Percentiles rank a stretch among this genome's conserved stretches.
Conservation (phyloP, 2,888 invertebrate genomes). For the Tetragonisca angustula region DNA sequence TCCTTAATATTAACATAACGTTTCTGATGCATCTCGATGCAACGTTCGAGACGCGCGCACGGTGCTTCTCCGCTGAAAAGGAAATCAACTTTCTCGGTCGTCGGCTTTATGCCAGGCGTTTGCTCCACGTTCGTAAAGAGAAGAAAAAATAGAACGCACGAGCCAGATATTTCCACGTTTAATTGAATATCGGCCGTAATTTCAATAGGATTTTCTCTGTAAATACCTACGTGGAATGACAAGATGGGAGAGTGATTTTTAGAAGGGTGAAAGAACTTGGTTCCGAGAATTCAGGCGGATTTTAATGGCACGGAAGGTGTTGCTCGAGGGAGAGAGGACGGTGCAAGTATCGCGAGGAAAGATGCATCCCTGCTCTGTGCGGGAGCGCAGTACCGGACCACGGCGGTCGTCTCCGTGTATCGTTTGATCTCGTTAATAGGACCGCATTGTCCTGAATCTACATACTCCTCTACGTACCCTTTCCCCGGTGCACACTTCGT, state of each 20-base stretch:
- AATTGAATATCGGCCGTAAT: neutral
- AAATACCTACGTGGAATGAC: no score
- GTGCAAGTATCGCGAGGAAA: neutral
- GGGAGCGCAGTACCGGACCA: constrained; percentile 73
- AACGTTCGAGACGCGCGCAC: neutral
- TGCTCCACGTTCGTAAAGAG: neutral
- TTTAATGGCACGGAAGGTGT: neutral
- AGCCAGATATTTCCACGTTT: neutral
- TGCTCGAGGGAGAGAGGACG: neutral
- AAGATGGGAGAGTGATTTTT: no score
- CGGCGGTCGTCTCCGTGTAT: constrained; percentile 77
- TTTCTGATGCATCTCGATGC: constrained; percentile 33
- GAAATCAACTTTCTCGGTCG: neutral
- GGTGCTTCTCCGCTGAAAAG: neutral
- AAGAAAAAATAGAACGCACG: neutral
- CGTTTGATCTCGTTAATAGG: constrained; percentile 81
- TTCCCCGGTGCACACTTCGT: constrained; percentile 67
- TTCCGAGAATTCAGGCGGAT: neutral
- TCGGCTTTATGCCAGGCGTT: neutral
- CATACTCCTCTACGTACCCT: constrained; percentile 73
- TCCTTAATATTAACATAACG: constrained; percentile 50
- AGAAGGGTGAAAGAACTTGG: neutral
- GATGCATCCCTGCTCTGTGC: constrained; percentile 71
- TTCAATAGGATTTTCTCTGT: no score
- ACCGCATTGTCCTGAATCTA: constrained; percentile 79